A percentile compares a stretch with the other conserved stretches of the same genome.
Conservation (phyloP, 2,113 vertebrate species). For the Chrysochloris asiatica region DNA sequence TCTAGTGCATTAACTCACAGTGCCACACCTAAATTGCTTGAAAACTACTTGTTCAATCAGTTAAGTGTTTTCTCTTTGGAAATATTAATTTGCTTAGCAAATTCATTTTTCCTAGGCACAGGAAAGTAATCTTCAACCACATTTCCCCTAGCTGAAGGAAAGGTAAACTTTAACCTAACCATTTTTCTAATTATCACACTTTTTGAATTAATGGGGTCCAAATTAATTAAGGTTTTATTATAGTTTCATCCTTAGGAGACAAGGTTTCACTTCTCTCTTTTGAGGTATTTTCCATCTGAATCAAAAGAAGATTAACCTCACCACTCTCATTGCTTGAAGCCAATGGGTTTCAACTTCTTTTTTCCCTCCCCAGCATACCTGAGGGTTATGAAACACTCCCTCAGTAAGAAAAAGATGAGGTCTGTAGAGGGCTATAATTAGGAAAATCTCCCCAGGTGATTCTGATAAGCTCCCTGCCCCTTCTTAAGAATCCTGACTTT, state of each 20-base stretch:
- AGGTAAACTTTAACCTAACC: constrained; percentile 80
- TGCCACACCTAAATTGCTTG: too few relatives aligned
- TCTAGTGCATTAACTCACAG: too few relatives aligned
- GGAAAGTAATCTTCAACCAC: constrained; percentile 73
- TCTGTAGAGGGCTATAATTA: constrained; percentile 72
- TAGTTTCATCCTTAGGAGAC: constrained; percentile 78
- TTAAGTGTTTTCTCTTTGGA: constrained; percentile 58
- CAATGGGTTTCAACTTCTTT: constrained; percentile 63
- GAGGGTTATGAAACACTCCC: constrained; percentile 54
- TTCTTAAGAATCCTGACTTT: constrained; percentile 68
- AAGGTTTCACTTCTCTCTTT: constrained; percentile 79
- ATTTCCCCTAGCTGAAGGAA: constrained; percentile 73
- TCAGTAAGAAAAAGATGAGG: constrained; percentile 62
- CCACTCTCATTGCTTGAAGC: constrained; percentile 67
- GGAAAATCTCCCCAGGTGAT: constrained; percentile 67
- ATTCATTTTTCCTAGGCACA: constrained; percentile 65
- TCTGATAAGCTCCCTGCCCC: constrained; percentile 62
- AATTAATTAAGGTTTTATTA: constrained; percentile 82
- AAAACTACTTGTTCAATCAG: constrained; percentile 54
- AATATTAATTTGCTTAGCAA: constrained; percentile 72
- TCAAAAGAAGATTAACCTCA: constrained; percentile 78
- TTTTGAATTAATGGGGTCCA: constrained; percentile 81
- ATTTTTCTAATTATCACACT: constrained; percentile 80
- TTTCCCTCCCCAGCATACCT: constrained; percentile 56
- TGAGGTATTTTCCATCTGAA: constrained; percentile 75